Evolutionary conservation across 1,140 invertebrate species (phyloP).

Genomic region (Caenorhabditis latens): DNA sequence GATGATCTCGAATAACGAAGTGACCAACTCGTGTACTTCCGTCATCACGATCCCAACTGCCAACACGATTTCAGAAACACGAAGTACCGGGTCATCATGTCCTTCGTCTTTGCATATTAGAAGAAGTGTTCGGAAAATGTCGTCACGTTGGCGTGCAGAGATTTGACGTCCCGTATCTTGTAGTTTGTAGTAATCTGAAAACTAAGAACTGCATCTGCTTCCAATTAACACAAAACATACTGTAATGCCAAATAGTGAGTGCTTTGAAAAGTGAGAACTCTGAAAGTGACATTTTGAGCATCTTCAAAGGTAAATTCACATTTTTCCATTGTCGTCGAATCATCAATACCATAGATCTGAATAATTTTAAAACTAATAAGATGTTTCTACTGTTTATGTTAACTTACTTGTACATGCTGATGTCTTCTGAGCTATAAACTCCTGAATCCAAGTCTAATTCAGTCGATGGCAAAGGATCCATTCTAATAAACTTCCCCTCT

Average conservation of each 20-base stretch:
- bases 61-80: slow-evolving; percentile 34
- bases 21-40: slow-evolving; percentile 9
- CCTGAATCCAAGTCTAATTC: not conserved
- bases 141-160: slow-evolving; percentile 30
- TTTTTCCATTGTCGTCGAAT: slow-evolving; percentile 42
- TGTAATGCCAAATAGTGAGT: slow-evolving; percentile 33
- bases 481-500: slow-evolving; percentile 21
- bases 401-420: slow-evolving; percentile 28
- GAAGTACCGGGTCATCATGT: not conserved
- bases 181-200: slow-evolving; percentile 48
- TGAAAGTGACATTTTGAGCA: slow-evolving; percentile 34
- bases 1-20: not conserved
- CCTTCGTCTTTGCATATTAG: slow-evolving; percentile 21
- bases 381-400: not conserved
- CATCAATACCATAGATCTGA: not conserved
- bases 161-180: slow-evolving; percentile 11
- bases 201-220: not conserved
- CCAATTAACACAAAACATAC: not conserved
- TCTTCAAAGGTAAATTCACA: slow-evolving; percentile 14
- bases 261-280: slow-evolving; percentile 40
- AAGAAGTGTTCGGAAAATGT: slow-evolving; percentile 18
- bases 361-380: not conserved
- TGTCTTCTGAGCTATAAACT: slow-evolving; percentile 11
- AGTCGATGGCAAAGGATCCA: not conserved
- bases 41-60: slow-evolving; percentile 35